These are phyloP conservation scores for Alectoris magna DNA, from an alignment of 2,797 vertebrate genomes.

Conservation along the genomic window DNA sequence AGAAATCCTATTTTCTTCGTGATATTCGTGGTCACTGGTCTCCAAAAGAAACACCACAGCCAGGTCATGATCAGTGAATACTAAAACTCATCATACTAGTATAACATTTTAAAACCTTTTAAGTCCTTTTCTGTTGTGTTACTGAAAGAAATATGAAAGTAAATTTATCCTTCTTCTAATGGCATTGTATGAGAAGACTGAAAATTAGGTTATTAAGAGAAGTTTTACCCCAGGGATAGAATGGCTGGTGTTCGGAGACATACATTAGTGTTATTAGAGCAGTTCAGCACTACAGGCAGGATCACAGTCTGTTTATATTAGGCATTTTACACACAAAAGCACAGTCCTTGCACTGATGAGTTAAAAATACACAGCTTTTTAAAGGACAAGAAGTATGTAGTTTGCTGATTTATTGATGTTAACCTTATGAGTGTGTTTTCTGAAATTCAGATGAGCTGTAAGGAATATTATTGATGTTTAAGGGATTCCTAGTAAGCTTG, in stretches of 20 bases:
- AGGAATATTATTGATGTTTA: background rate
- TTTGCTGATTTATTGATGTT: background rate
- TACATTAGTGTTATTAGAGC: rapidly evolving
- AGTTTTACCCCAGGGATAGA: background rate
- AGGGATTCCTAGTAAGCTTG: background rate
- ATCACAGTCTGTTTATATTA: background rate
- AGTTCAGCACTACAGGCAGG: background rate
- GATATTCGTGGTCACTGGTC: background rate
- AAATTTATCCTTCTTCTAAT: background rate
- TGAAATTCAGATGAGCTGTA: background rate
- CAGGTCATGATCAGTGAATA: background rate
- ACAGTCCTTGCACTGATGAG: background rate
- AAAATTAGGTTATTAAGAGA: background rate
- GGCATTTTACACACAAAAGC: rapidly evolving
- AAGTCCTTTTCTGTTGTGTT: background rate
- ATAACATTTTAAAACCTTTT: background rate
- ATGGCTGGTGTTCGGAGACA: background rate
- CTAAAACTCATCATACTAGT: background rate
- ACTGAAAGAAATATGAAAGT: background rate
- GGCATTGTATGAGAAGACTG: background rate
- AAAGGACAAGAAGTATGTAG: background rate
- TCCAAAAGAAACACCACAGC: background rate
- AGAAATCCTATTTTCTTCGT: background rate
- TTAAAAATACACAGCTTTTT: background rate
- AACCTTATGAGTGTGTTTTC: background rate